Conservation (phyloP, 2,113 vertebrate genomes). For the Elephas maximus region DNA sequence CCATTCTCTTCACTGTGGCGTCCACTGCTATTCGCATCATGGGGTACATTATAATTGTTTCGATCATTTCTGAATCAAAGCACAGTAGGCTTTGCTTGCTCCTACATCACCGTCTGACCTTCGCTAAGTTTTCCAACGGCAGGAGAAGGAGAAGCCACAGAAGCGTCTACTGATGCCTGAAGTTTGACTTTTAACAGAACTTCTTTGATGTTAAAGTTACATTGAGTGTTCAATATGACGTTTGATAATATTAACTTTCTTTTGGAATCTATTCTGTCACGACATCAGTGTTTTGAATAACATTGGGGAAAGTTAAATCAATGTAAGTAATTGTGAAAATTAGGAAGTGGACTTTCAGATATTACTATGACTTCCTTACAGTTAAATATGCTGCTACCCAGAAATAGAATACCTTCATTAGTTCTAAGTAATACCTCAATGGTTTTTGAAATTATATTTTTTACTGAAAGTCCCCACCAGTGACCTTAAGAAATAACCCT, state of each 20-base stretch:
- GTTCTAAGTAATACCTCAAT: no score
- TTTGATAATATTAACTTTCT: background rate
- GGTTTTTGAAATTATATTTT: background rate
- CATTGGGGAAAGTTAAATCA: background rate
- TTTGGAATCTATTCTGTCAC: background rate
- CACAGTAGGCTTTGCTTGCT: fast-evolving
- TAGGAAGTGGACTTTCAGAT: background rate
- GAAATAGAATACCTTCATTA: background rate
- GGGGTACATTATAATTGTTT: fast-evolving
- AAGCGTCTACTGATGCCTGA: background rate
- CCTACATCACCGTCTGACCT: fast-evolving
- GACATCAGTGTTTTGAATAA: no score
- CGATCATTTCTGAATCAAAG: background rate
- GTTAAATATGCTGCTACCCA: background rate
- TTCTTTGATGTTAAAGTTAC: background rate
- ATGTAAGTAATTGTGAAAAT: background rate
- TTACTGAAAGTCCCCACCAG: background rate
- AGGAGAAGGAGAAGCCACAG: background rate
- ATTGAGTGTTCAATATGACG: background rate
- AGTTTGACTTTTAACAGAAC: background rate
- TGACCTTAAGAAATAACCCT: background rate
- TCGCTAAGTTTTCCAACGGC: fast-evolving
- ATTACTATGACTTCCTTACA: background rate
- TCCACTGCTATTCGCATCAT: no score
- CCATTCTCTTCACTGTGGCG: fast-evolving